Base-by-base conservation (phyloP, 2,113 vertebrate species). In the Rhizomys pruinosus region DNA sequence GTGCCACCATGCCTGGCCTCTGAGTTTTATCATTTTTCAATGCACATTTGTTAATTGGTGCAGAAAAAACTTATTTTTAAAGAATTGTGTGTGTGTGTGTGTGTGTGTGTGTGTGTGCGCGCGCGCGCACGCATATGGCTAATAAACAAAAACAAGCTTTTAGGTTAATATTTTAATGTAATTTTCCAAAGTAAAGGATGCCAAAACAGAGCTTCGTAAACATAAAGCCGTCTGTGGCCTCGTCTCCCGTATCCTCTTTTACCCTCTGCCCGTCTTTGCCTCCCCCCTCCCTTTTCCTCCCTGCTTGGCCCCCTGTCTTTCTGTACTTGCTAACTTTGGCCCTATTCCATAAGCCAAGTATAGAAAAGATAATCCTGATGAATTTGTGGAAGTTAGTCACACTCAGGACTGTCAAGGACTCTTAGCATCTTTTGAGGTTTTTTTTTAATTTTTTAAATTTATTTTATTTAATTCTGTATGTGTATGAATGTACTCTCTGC, bases 221-320 rank as follows among this genome's bases (percentile, higher is more conserved):
- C 39, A 23, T 11, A n/a, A 59, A 52, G 27, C 89, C 96, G 94
- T 78, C 96, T 96, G 93, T 87, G 73, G 2, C 9, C 80, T 42
- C 13, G 8, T 61, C 25, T 20, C 25, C 63, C 25, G 5, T 23
- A 0, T 37, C 63, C 68, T 71, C 68, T 93, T 92, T 95, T 79
- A 87, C 96, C 94, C 92, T 97, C 61, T 6, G 17, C 9, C 39
- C 17, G 4, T n/a, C 1, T 20, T 37, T 8, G 34, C 5, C 52
- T 16, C 10, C 94, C 87, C 90, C 95, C 89, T 96, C 78, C 81
- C 92, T 90, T 71, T 85, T 96, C 52, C 17, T 52, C 37, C 13
- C 13, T 47, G 32, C 19, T 66, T n/a, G 5, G 16, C 23, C 9
- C 42, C 10, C 27, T 32, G 29, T 20, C 68, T 44, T 34, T 34